Base-by-base conservation (phyloP, 2,113 vertebrate species). In the Pogona vitticeps region DNA sequence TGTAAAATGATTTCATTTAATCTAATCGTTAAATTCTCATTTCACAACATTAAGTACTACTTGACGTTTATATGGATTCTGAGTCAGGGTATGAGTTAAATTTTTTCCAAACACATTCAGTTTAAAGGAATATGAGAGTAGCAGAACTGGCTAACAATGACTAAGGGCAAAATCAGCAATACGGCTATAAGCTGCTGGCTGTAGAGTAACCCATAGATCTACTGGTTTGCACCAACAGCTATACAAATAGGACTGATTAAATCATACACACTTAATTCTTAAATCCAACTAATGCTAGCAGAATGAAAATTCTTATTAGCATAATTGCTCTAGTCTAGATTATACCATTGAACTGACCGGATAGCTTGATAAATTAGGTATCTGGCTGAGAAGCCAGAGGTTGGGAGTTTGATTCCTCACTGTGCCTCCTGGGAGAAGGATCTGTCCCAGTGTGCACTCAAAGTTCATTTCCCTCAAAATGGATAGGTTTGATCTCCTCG, bases 51-150 rank as follows among this genome's bases (percentile, higher is more conserved):
- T 92, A 94, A 88, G 88, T 92, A 91, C 84, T 88, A 82, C 92
- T 93, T 91, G 88, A 92, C 61, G 67, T 93, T 92, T 93, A 82
- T 91, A 91, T 72, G 83, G 91, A 92, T 91, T 91, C 76, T 96
- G 94, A 94, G 91, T 95, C 42, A 88, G 90, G 33, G 86, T 90
- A 87, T 95, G 92, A 94, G 88, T 85, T 93, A 85, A 90, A 76
- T 92, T 91, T 93, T 93, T 90, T 93, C 90, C 93, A 79, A 93
- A 42, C 3, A 56, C 17, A 70, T 36, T 17, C 8, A 42, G 17
- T 88, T 17, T 40, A 84, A 71, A 5, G 31, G 8, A 92, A 56
- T 88, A 79, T 38, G 12, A 82, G 65, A 92, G 78, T 77, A 91
- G 84, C 75, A 91, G 72, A 84, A 85, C 82, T 17, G 40, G 36